Base-by-base conservation (phyloP, 2,797 vertebrate genomes). In the Rhadinocentrus ornatus region DNA sequence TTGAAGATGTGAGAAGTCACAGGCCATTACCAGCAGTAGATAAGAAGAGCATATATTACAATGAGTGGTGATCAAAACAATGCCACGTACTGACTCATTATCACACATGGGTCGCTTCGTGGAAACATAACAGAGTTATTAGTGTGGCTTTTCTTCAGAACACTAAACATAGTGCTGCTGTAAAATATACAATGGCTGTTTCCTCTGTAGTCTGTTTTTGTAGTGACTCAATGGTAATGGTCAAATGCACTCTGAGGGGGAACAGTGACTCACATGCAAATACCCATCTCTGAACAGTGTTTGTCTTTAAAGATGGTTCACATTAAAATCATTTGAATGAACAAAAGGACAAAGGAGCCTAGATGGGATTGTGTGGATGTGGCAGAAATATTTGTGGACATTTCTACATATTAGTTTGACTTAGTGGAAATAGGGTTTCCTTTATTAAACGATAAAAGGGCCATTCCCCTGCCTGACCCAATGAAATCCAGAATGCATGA, bases 211-310 rank as follows among this genome's bases (percentile, higher is more conserved):
- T 35, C 80, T 64, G 34, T 68, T 84, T 83, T 71, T 55, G 35
- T 26, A 32, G 74, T 88, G 87, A 91, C 66, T 91, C 87, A 91
- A 26, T 59, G 62, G 52, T 69, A 59, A 78, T 46, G 60, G 70
- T 69, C 81, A 88, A 84, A 83, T 85, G 32, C 76, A 73, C 66
- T 73, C 29, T 9, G 15, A 8, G 48, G 26, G 22, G 48, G 58
- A 24, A 59, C 55, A 18, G 65, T 86, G 85, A 75, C 63, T 89
- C 88, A 85, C 72, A 89, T 90, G 89, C 89, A 92, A 92, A 89
- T 82, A 52, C 32, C 57, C 15, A 3, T 27, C 65, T 69, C 71
- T 63, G 66, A 16, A 9, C 37, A 9, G 1, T 55, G 80, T 86
- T 88, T 89, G 80, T 80, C 72, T 85, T 67, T 72, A 48, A 64